Percentiles rank a stretch among this genome's conserved stretches.
Evolutionary conservation across 2,113 vertebrate species (phyloP).

Genomic region (Zosterops lateralis): DNA sequence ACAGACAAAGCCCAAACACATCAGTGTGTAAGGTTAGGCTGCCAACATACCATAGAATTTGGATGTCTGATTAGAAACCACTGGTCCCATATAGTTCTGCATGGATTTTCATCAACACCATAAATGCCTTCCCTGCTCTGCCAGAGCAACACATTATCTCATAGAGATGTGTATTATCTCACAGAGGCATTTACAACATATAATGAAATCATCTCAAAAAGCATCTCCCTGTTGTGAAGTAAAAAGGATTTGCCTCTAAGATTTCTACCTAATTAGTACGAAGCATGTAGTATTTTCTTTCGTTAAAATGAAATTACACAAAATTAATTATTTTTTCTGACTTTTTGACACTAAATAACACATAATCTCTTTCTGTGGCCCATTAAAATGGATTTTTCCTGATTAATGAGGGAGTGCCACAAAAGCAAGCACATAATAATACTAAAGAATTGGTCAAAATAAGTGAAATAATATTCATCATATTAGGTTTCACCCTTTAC

Average conservation of each 20-base stretch:
- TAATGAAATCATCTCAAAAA: not conserved
- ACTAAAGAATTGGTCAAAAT: not conserved
- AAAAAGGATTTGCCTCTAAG: not conserved
- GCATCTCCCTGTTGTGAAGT: not conserved
- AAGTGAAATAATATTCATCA: not conserved
- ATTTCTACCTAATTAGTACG: not conserved
- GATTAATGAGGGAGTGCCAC: not conserved
- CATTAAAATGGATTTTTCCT: not conserved
- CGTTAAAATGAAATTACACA: not conserved
- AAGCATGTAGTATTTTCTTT: not conserved
- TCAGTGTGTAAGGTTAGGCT: not conserved
- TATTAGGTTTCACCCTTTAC: not conserved
- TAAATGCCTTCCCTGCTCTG: not conserved
- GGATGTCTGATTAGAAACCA: not conserved
- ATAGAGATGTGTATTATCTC: too few relatives aligned
- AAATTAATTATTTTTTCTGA: not conserved
- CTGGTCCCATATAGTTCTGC: not conserved
- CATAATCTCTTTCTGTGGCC: not conserved
- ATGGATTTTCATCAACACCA: accelerated
- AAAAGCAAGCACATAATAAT: not conserved
- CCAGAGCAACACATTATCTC: not conserved
- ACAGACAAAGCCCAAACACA: not conserved
- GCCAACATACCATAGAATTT: accelerated
- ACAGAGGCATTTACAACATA: not conserved
- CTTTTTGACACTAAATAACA: not conserved